Evolutionary conservation across 2,888 invertebrate genomes (phyloP).

Genomic region (Apamea monoglypha): DNA sequence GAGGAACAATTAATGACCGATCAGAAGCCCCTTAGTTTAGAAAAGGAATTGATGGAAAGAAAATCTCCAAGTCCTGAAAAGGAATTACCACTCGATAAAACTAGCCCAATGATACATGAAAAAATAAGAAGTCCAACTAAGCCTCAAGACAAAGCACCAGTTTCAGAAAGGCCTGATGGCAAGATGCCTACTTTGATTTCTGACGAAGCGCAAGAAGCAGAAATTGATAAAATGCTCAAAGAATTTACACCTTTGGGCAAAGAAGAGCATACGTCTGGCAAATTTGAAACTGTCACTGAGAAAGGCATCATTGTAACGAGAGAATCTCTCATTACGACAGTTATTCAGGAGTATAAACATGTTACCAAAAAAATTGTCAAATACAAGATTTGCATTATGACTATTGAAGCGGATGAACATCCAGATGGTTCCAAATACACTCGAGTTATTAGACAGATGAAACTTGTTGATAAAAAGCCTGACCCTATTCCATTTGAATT

Average conservation of each 20-base stretch:
- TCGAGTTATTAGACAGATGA: slow-evolving; percentile 30
- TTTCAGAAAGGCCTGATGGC: slow-evolving; percentile 13
- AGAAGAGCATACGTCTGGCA: slow-evolving; percentile 35
- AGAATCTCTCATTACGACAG: slow-evolving; percentile 46
- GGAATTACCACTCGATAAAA: background rate
- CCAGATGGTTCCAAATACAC: slow-evolving; percentile 36
- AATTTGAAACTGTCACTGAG: slow-evolving; percentile 32
- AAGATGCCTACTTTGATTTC: slow-evolving; percentile 7
- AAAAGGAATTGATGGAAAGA: slow-evolving; percentile 28
- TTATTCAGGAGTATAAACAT: slow-evolving; percentile 36
- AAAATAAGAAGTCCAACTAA: background rate
- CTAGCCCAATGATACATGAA: background rate
- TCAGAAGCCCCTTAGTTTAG: background rate
- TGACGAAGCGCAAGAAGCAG: slow-evolving; percentile 42
- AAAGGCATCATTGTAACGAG: slow-evolving; percentile 24
- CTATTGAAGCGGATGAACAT: slow-evolving; percentile 32
- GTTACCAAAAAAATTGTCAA: slow-evolving; percentile 1
- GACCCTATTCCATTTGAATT: slow-evolving; percentile 46
- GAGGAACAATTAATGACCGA: slow-evolving; percentile 65
- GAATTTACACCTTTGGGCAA: slow-evolving; percentile 29
- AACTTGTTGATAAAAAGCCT: slow-evolving; percentile 43
- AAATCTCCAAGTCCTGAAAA: slow-evolving; percentile 29
- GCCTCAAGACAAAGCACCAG: background rate
- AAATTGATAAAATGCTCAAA: slow-evolving; percentile 35
- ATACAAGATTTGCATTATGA: slow-evolving; percentile 42